Conservation (phyloP, 2,888 invertebrate genomes). For the Maniola hyperantus region DNA sequence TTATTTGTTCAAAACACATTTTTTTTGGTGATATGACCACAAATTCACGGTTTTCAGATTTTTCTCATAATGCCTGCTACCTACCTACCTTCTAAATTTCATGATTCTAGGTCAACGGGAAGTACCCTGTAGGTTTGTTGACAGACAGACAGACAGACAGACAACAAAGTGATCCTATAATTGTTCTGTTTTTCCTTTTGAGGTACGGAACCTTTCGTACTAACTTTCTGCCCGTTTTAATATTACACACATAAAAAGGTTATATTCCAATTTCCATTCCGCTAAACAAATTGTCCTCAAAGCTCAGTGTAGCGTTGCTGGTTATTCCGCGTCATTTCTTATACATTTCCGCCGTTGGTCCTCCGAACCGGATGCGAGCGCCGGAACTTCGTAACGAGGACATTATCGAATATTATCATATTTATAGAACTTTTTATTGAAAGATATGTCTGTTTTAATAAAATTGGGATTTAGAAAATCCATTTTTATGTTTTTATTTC, state of each 20-base stretch:
- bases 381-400: conserved; percentile 74
- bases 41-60: too few relatives aligned
- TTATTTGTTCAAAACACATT: too few relatives aligned
- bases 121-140: too few relatives aligned
- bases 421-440: conserved; percentile 25
- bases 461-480: not conserved
- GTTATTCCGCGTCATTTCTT: conserved; percentile 58
- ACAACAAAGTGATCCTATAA: too few relatives aligned
- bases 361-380: conserved; percentile 64
- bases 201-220: too few relatives aligned
- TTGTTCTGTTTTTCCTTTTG: too few relatives aligned
- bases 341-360: conserved; percentile 67
- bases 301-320: conserved; percentile 40
- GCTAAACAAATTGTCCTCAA: conserved; percentile 33
- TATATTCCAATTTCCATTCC: conserved; percentile 15
- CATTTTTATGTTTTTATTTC: not conserved
- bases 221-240: not conserved
- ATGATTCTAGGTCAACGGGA: too few relatives aligned
- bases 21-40: too few relatives aligned
- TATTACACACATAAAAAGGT: not conserved
- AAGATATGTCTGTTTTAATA: not conserved
- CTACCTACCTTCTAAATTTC: too few relatives aligned
- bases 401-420: conserved; percentile 43
- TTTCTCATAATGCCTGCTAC: too few relatives aligned
- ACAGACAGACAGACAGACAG: too few relatives aligned